Evolutionary conservation across 2,113 vertebrate genomes (phyloP).

Genomic region (Octodon degus): DNA sequence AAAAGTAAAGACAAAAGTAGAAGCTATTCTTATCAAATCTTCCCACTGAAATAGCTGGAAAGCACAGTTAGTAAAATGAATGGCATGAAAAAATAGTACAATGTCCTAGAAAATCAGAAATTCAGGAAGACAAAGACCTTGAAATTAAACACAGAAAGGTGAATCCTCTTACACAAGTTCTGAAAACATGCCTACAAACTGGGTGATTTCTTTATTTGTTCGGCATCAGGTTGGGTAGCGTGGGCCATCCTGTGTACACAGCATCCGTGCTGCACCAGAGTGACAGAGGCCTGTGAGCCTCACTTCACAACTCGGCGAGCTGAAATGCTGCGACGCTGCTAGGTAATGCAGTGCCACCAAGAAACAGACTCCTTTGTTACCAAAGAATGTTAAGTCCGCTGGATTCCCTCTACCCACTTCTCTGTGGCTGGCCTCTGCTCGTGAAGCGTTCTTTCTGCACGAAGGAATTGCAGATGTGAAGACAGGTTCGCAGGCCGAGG

Average conservation of each 20-base stretch:
- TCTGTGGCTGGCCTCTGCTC: neutral
- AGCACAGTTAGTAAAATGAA: neutral
- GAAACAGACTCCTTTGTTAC: conserved; percentile 10
- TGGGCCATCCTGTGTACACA: accelerated
- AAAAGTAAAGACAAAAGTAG: neutral
- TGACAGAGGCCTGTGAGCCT: neutral
- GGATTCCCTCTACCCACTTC: neutral
- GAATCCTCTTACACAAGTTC: neutral
- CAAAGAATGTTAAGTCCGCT: neutral
- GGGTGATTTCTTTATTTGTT: neutral
- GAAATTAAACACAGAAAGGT: neutral
- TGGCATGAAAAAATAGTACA: neutral
- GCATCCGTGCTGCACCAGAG: neutral
- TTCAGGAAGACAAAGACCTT: neutral
- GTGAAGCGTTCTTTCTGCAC: neutral
- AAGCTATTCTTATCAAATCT: neutral
- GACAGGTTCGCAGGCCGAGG: neutral
- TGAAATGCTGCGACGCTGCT: neutral
- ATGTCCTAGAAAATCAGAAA: neutral
- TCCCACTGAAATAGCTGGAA: neutral
- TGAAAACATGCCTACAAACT: neutral
- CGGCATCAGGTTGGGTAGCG: neutral
- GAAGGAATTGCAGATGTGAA: conserved; percentile 39
- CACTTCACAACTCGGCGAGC: neutral
- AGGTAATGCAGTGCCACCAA: neutral